Evolutionary conservation across 2,797 vertebrate species (phyloP), one percentile per base, ranked within the genome.

Genomic region (Champsocephalus esox): DNA sequence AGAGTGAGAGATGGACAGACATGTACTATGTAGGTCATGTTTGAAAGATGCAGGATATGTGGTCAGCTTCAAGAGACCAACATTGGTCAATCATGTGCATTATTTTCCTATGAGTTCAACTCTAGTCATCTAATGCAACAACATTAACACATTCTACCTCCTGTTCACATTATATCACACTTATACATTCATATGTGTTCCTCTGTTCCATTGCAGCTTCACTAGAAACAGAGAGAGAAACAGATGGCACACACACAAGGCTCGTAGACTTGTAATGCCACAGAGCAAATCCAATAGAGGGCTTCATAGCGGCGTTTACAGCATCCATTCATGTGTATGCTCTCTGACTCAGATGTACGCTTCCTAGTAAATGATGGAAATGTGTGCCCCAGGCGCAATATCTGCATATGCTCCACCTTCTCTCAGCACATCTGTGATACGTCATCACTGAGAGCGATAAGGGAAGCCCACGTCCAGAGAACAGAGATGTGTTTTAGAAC

Each of bases 311-410:
- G 1, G 61, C 54, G 21, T 55, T 74, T 77, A 56, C 68, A 58
- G 46, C 66, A 56, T 77, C 66, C 56, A 71, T 83, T 80, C 4
- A 44, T 56, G 66, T 70, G 66, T 45, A 80, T 82, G 70, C 75
- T 75, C 67, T 82, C 49, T 78, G 82, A 78, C 77, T 84, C 78
- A 72, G 63, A 79, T 76, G 61, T 69, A 63, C 14, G 21, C 79
- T 82, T 79, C n/a, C 62, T 3, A 21, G 68, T 79, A 80, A 70
- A 75, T 44, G 46, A 79, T 76, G 56, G 65, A 65, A 82, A 77
- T 54, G n/a, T 21, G 34, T 5, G 2, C 45, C 80, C 73, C 10
- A 24, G 59, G 62, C 75, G 13, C 12, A 13, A 28, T 70, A 56
- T 76, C 72, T 81, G 70, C 64, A 59, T 24, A 52, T 54, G 57